A percentile compares a stretch with the other conserved stretches of the same genome.
Evolutionary conservation across 2,888 invertebrate species (phyloP).

Genomic region (Ophion ventricosus): DNA sequence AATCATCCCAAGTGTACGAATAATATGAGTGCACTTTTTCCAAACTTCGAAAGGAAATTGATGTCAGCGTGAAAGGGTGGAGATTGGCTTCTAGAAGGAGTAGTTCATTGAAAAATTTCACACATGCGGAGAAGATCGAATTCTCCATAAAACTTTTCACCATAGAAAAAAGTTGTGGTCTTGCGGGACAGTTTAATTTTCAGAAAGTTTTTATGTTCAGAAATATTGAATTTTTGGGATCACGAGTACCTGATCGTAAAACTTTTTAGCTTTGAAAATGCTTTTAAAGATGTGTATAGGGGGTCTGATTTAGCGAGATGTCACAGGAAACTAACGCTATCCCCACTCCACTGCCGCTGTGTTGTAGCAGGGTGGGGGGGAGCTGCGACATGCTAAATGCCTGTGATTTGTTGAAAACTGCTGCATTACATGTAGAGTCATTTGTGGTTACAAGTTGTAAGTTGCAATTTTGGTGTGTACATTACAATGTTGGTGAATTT

Average conservation of each 20-base stretch:
- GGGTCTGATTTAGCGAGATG: too few species aligned
- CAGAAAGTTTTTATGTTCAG: neutral
- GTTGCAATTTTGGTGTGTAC: too few species aligned
- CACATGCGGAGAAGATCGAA: neutral
- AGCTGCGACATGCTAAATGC: too few species aligned
- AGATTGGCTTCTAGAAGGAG: conserved; percentile 2
- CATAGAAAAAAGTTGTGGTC: neutral
- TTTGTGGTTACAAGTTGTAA: too few species aligned
- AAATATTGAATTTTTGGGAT: neutral
- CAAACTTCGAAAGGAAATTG: neutral
- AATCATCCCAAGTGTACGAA: neutral
- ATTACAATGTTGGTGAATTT: too few species aligned
- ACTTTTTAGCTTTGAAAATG: neutral
- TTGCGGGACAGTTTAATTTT: neutral
- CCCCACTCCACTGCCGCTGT: too few species aligned
- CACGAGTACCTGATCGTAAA: neutral
- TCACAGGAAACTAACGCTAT: too few species aligned
- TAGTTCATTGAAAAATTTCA: neutral
- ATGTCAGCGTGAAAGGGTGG: neutral
- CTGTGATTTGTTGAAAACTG: too few species aligned
- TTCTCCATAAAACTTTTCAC: neutral
- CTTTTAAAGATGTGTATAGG: too few species aligned
- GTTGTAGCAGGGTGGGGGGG: too few species aligned
- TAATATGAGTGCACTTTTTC: neutral
- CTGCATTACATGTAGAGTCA: too few species aligned